Base-by-base conservation (phyloP, 2,797 vertebrate species). In the Remorina albescens region DNA sequence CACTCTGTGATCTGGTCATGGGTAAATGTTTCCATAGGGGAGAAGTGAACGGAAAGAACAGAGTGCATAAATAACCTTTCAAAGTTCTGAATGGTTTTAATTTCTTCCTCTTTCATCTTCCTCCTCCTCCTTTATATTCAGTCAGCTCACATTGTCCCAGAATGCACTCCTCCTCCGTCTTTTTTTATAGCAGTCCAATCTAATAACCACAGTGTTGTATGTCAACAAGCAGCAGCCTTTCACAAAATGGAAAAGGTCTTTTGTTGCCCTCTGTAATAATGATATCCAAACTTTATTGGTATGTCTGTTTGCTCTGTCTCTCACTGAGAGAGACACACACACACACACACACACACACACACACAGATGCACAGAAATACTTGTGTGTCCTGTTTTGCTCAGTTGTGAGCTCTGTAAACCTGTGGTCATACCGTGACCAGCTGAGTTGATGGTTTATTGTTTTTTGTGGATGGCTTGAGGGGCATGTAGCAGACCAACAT, bases 181-280 rank as follows among this genome's bases (percentile, higher is more conserved):
- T 12, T 28, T 64, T 54, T 72, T 71, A 47, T 25, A 37, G 75
- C 64, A 46, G 23, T 73, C 21, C 26, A 37, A 11, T 53, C 55
- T 56, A 57, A 72, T 71, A 77, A 70, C 67, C 21, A 23, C 4
- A 2, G 13, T 8, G 9, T 10, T 71, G 47, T 76, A 25, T 69
- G 77, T 82, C 67, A 81, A 80, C 61, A 79, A 47, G 49, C 75
- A 21, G 41, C 49, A 57, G 57, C 54, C 50, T 63, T 66, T 73
- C 47, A 42, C 60, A 50, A 37, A 54, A 78, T 60, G 30, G 6
- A 41, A 62, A 67, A 63, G 46, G 46, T 49, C 28, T 66, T 67
- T 47, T 47, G 46, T 67, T 82, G 63, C 55, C 62, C 25, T 78
- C 23, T 65, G 4, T 55, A 63, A 70, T 78, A 71, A 71, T n/a